A percentile compares a stretch with the other conserved stretches of the same genome.
phyloP scores from a whole-genome alignment of 2,888 invertebrate species.

The Dorcus parallelipipedus region DNA sequence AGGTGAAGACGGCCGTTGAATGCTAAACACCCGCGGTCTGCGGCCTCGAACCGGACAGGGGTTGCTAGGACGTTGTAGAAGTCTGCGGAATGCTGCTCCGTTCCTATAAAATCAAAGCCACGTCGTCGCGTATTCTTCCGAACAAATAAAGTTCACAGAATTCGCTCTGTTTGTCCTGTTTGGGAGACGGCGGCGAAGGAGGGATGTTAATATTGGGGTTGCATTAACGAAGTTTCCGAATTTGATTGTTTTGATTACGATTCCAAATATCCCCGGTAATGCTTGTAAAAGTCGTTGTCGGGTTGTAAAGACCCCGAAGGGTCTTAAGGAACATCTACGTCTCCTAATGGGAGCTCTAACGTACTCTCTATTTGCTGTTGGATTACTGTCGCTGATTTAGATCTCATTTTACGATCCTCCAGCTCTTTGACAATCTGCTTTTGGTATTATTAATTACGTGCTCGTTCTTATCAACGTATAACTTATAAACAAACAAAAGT shows the following conservation, averaged over 20 bases:
- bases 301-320: constrained; percentile 24
- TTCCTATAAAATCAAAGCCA: constrained; percentile 5
- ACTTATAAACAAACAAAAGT: too few relatives aligned
- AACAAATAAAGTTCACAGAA: too few relatives aligned
- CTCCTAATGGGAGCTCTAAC: too few relatives aligned
- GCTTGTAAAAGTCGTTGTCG: constrained; percentile 26
- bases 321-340: constrained; percentile 3
- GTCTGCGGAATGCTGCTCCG: constrained; percentile 21
- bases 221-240: constrained; percentile 16
- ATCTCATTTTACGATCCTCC: too few relatives aligned
- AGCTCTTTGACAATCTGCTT: too few relatives aligned
- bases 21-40: constrained; percentile 53
- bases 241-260: constrained; percentile 26
- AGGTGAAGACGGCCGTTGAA: constrained; percentile 59
- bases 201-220: constrained; percentile 7
- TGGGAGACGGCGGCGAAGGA: too few relatives aligned
- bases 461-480: too few relatives aligned
- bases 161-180: too few relatives aligned
- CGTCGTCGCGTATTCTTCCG: background rate
- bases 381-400: too few relatives aligned
- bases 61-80: constrained; percentile 24
- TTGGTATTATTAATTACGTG: too few relatives aligned
- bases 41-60: constrained; percentile 38
- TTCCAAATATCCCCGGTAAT: constrained; percentile 19
- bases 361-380: too few relatives aligned